A percentile compares a stretch with the other conserved stretches of the same genome.
Evolutionary conservation across 2,888 invertebrate genomes (phyloP).

Genomic region (Malthinus flaveolus): DNA sequence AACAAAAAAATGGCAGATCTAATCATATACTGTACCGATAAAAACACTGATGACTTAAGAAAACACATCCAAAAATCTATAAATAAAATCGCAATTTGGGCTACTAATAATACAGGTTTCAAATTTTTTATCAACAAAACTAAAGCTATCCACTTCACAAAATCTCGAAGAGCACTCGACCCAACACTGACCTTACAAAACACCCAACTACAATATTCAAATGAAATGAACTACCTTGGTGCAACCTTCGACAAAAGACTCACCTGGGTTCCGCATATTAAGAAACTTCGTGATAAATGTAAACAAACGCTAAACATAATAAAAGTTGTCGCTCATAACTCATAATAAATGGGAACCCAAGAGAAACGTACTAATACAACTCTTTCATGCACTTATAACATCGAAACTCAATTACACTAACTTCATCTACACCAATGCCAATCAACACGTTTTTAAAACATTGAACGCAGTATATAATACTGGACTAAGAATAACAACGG

Average conservation of each 20-base stretch:
- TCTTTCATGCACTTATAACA: too few species aligned
- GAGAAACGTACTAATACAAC: too few species aligned
- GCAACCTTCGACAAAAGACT: neutral
- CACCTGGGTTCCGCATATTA: neutral
- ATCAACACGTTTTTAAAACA: too few species aligned
- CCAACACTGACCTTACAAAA: neutral
- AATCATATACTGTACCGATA: neutral
- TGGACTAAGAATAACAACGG: too few species aligned
- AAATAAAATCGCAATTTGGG: neutral
- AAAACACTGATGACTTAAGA: neutral
- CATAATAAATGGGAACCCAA: neutral
- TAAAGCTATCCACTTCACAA: neutral
- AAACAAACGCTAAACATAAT: neutral
- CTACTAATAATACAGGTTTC: neutral
- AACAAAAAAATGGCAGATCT: too few species aligned
- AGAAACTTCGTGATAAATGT: neutral
- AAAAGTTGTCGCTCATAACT: constrained; percentile 15
- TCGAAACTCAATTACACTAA: too few species aligned
- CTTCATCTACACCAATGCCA: too few species aligned
- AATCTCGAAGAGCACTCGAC: neutral
- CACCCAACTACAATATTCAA: neutral
- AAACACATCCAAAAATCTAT: neutral
- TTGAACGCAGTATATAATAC: too few species aligned
- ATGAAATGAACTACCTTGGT: neutral
- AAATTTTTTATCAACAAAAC: neutral